Conservation (phyloP, 2,888 invertebrate species). For the Protodeltote pygarga region DNA sequence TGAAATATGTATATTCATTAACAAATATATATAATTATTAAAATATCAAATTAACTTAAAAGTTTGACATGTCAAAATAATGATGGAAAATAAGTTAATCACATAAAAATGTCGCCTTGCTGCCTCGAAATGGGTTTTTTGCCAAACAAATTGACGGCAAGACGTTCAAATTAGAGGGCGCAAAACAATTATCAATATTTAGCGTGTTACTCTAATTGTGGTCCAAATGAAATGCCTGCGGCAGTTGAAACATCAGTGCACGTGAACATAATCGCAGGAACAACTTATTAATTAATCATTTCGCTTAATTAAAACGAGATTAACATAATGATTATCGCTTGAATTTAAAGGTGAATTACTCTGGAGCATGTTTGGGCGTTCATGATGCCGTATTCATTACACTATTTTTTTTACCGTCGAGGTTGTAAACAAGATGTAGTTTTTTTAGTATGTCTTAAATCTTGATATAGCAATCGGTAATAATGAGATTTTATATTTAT, state of each 20-base stretch:
- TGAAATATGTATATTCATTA: too few relatives aligned
- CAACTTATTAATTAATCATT: conserved; percentile 49
- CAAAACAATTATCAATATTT: conserved; percentile 68
- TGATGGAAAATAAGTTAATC: conserved; percentile 43
- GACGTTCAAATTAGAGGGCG: conserved; percentile 64
- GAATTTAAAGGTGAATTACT: conserved; percentile 35
- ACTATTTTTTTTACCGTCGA: conserved; percentile 21
- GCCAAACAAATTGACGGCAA: conserved; percentile 39
- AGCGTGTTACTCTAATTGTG: conserved; percentile 68
- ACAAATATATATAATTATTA: too few relatives aligned
- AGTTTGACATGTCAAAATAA: conserved; percentile 27
- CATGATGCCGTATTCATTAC: conserved; percentile 36
- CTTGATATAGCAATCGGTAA: too few relatives aligned
- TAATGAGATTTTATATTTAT: too few relatives aligned
- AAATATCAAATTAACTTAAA: conserved; percentile 5
- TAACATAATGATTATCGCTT: conserved; percentile 42
- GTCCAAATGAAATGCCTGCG: conserved; percentile 47
- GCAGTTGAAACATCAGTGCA: conserved; percentile 47
- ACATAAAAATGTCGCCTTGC: conserved; percentile 39
- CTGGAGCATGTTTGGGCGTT: conserved; percentile 35
- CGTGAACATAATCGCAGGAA: conserved; percentile 45
- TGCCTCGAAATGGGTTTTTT: conserved; percentile 56
- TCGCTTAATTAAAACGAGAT: conserved; percentile 44
- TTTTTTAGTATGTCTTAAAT: neutral
- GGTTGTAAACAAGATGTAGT: conserved; percentile 15